Percentiles rank a stretch among this genome's conserved stretches.
These are phyloP conservation scores for human (Homo sapiens) DNA, from an alignment of 2,113 vertebrate genomes.

Conservation along the genomic window DNA sequence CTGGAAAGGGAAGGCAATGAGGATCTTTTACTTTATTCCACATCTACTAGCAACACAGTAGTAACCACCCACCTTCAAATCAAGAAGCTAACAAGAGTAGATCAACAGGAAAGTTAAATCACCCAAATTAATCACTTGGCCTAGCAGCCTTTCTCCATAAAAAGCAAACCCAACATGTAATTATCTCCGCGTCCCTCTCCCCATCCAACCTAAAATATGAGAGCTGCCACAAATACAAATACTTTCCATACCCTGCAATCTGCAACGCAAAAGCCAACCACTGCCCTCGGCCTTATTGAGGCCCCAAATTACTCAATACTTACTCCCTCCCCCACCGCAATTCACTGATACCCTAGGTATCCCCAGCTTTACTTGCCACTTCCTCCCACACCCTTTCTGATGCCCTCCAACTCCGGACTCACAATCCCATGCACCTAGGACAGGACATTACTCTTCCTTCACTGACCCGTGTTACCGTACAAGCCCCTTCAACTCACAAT, in stretches of 20 bases:
- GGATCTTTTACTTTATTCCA: constrained; percentile 26
- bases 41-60: constrained; percentile 35
- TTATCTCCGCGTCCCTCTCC: constrained; percentile 41
- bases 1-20: not conserved
- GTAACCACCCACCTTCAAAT: constrained; percentile 46
- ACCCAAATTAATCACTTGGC: constrained; percentile 62
- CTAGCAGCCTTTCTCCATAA: constrained; percentile 64
- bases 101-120: constrained; percentile 51
- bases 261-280: constrained; percentile 45
- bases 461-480: not conserved
- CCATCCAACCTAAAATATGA: constrained; percentile 46
- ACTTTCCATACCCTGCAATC: constrained; percentile 42
- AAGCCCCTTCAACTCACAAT: constrained; percentile 42
- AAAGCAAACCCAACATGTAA: constrained; percentile 48
- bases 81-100: constrained; percentile 35
- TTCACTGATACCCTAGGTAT: constrained; percentile 50
- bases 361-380: constrained; percentile 50
- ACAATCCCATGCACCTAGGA: not conserved
- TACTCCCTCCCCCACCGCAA: constrained; percentile 70
- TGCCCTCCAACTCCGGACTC: constrained; percentile 37
- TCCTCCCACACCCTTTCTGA: constrained; percentile 34
- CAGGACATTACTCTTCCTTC: not conserved
- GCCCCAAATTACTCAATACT: constrained; percentile 48
- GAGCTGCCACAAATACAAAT: constrained; percentile 31
- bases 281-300: not conserved